Evolutionary conservation across 2,888 invertebrate genomes (phyloP).

Genomic region (Linyphia triangularis): DNA sequence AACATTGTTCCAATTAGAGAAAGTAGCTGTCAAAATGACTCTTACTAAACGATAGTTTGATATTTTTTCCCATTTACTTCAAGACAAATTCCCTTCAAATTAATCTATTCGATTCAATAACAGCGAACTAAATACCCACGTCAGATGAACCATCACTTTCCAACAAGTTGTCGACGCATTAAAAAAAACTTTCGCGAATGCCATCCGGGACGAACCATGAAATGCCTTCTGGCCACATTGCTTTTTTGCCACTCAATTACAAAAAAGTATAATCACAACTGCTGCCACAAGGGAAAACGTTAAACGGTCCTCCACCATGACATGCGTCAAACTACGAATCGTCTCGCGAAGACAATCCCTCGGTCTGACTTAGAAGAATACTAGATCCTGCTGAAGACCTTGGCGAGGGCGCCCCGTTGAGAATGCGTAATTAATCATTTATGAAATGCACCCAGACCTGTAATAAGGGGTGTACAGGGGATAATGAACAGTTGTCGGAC

Average conservation of each 20-base stretch:
- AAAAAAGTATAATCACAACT: constrained; percentile 21
- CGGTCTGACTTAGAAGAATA: constrained; percentile 4
- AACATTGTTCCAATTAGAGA: too few species aligned
- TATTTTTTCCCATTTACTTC: background rate
- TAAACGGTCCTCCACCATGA: constrained; percentile 33
- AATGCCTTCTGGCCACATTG: background rate
- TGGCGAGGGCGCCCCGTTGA: constrained; percentile 31
- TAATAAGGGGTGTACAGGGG: constrained; percentile 67
- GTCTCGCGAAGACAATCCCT: constrained; percentile 14
- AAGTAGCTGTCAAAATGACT: background rate
- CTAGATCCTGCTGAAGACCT: constrained; percentile 23
- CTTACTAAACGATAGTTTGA: background rate
- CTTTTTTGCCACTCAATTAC: constrained; percentile 29
- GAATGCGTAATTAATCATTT: constrained; percentile 73
- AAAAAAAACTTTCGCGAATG: too few species aligned
- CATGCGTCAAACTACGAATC: constrained; percentile 42
- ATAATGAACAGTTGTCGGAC: constrained; percentile 73
- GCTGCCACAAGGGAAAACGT: background rate
- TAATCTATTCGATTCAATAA: background rate
- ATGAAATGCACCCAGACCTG: constrained; percentile 72
- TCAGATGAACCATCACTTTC: constrained; percentile 20
- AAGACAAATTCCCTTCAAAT: background rate
- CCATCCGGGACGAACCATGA: constrained; percentile 4
- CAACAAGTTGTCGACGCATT: background rate
- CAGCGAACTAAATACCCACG: constrained; percentile 15